Evolutionary conservation across 2,113 vertebrate genomes (phyloP), one percentile per base, ranked within the genome.

Genomic region (Zosterops borbonicus): DNA sequence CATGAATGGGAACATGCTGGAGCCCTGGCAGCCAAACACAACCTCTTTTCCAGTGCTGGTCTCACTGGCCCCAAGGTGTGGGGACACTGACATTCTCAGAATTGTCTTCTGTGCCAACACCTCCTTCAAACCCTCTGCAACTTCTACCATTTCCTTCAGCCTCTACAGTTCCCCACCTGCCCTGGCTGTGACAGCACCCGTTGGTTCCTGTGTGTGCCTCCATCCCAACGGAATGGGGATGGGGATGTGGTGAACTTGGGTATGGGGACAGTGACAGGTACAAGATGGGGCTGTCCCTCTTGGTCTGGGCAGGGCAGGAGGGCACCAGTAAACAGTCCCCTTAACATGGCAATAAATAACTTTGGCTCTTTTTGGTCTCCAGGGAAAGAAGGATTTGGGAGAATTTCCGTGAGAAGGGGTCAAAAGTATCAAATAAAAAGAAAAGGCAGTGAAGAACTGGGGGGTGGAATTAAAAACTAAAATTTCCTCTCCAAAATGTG

Each of bases 121-220:
- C 42, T 81, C 67, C 77, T n/a, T 29, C 92, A 71, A 50, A 87
- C 92, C 73, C 58, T 95, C 82, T 76, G 85, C 82, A 64, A 97
- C 95, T 88, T 88, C 20, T 44, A 65, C 37, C 4, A 3, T 50
- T 81, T 63, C 78, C 80, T 94, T 94, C 50, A 6, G 9, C 42
- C 18, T 9, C 13, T 17, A 3, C 4, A 29, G 4, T 4, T 46
- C 31, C 25, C n/a, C 46, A 23, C n/a, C 63, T 3, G 0, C 11
- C 17, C 46, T 20, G 28, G n/a, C 29, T 87, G 77, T 19, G 7
- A 5, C 56, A 73, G 59, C 2, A 1, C 27, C 28, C 1, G 0
- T 41, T 0, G 0, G 14, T 77, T 64, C 42, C 63, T 19, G 1
- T 13, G 16, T 22, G 33, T 55, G 33, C 50, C 39, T 74, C 52